Conservation (phyloP, 2,888 invertebrate species). For the Dryocosmus kuriphilus region DNA sequence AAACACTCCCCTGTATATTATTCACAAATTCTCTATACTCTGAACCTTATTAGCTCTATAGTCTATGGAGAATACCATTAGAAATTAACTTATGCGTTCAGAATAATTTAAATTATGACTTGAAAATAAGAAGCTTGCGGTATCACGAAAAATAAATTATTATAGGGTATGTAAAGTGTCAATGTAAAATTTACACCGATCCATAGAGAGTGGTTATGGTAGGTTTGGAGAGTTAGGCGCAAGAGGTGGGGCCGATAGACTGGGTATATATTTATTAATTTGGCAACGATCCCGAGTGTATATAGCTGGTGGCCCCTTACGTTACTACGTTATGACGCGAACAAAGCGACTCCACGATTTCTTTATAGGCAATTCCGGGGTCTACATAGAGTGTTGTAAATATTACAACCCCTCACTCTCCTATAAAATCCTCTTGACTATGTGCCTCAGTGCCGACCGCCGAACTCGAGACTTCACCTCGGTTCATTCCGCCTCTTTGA, state of each 20-base stretch:
- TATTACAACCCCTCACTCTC: conserved; percentile 62
- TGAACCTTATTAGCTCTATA: no score
- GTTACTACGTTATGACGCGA: conserved; percentile 77
- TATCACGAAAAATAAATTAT: conserved; percentile 41
- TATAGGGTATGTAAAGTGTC: conserved; percentile 59
- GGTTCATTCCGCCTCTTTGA: conserved; percentile 50
- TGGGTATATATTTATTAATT: conserved; percentile 77
- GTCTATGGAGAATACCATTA: background rate
- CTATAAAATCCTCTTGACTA: conserved; percentile 36
- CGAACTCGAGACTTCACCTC: conserved; percentile 49
- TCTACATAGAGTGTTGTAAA: conserved; percentile 74
- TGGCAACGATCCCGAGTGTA: conserved; percentile 74
- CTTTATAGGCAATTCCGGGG: conserved; percentile 77
- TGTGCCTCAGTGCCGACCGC: conserved; percentile 42
- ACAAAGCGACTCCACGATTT: conserved; percentile 76
- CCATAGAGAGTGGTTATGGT: conserved; percentile 50
- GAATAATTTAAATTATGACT: background rate
- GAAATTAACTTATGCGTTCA: background rate
- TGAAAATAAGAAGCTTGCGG: conserved; percentile 8
- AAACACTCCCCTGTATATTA: no score
- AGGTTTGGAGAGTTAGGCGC: conserved; percentile 39
- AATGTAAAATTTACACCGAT: conserved; percentile 68
- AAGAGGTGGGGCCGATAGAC: conserved; percentile 63
- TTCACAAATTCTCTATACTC: no score
- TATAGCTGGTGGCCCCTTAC: conserved; percentile 71